These are phyloP conservation scores for Hozukius guyotensis DNA, from an alignment of 2,797 vertebrate genomes.

Conservation along the genomic window DNA sequence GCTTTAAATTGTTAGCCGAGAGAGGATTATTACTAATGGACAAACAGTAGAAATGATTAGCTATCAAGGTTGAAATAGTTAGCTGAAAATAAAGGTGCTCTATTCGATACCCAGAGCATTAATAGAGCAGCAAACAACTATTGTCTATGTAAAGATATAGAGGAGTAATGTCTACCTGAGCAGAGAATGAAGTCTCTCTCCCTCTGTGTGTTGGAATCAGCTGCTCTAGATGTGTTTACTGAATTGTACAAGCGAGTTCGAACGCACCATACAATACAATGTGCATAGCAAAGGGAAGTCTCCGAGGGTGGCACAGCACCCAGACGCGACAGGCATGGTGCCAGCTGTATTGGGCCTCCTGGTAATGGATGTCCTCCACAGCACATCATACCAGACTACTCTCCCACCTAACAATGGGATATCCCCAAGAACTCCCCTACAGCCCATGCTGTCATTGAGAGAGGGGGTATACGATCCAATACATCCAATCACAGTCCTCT, in stretches of 20 bases:
- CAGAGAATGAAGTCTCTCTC: too few species aligned
- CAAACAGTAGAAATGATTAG: background rate
- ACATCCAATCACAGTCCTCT: conserved; percentile 23
- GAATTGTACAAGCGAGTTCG: conserved; percentile 10
- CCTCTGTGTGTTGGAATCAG: background rate
- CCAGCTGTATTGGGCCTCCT: conserved; percentile 53
- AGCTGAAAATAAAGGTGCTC: too few species aligned
- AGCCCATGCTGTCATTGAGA: conserved; percentile 70
- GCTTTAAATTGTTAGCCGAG: background rate
- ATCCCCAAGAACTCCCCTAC: conserved; percentile 58
- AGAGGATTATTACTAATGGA: background rate
- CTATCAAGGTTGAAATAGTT: too few species aligned
- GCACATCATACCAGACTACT: conserved; percentile 35
- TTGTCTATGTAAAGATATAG: too few species aligned
- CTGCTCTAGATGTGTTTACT: background rate
- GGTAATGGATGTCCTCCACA: conserved; percentile 72
- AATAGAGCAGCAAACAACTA: too few species aligned
- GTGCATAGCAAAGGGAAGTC: conserved; percentile 41
- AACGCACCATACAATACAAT: conserved; percentile 18
- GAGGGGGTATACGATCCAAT: conserved; percentile 27
- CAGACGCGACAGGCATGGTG: conserved; percentile 49
- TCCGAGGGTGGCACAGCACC: conserved; percentile 41
- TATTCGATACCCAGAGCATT: too few species aligned
- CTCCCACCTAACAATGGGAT: conserved; percentile 46
- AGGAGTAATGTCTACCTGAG: too few species aligned